These are phyloP conservation scores for Lophotis ruficrista DNA, from an alignment of 2,113 vertebrate genomes.

Conservation along the genomic window DNA sequence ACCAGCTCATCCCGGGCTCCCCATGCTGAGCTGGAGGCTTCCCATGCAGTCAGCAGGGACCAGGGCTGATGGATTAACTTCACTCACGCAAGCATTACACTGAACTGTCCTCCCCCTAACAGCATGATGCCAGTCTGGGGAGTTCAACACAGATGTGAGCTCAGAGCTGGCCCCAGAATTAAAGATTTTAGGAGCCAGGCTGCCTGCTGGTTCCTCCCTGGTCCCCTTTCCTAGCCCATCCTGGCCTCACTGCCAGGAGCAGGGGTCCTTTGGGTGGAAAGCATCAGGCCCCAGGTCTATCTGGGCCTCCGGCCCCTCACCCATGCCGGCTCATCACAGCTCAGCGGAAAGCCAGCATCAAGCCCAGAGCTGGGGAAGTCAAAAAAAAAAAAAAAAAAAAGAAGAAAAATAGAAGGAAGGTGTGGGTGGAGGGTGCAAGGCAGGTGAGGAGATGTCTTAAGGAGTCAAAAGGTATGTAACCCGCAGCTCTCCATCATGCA, in stretches of 20 bases:
- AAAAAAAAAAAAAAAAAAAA: background rate
- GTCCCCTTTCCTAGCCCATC: background rate
- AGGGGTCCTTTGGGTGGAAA: background rate
- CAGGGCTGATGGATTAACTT: background rate
- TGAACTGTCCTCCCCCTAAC: background rate
- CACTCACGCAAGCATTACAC: background rate
- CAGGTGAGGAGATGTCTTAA: background rate
- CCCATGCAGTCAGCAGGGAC: fast-evolving
- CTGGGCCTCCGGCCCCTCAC: background rate
- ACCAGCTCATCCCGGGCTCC: background rate
- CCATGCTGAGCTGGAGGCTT: background rate
- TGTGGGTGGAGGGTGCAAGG: background rate
- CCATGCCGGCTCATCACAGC: background rate
- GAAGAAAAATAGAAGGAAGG: slow-evolving; percentile 25
- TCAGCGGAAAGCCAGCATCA: background rate
- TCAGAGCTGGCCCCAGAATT: background rate
- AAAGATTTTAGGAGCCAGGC: background rate
- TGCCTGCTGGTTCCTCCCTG: background rate
- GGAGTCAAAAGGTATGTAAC: background rate
- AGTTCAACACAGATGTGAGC: background rate
- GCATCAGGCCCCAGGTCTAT: background rate
- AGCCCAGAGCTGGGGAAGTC: background rate
- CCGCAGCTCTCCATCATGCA: background rate
- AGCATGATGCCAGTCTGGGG: background rate
- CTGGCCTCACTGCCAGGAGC: background rate